Conservation (phyloP, 1,140 invertebrate genomes). For the Anagrus nilaparvatae region DNA sequence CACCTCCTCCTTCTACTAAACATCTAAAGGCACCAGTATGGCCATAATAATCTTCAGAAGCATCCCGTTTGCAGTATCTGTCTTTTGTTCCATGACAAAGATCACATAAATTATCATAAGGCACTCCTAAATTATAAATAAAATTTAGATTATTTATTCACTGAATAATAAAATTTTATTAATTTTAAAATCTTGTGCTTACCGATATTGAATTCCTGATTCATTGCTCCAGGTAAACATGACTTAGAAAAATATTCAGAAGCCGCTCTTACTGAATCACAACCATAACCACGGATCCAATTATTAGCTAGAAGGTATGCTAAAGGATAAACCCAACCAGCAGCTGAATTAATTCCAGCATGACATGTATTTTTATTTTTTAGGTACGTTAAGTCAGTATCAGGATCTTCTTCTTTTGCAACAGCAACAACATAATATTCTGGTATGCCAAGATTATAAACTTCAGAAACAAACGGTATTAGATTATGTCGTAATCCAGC, state of each 20-base stretch:
- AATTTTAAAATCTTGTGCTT: slow-evolving; percentile 6
- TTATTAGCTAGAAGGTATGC: slow-evolving; percentile 88
- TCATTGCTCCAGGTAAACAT: slow-evolving; percentile 82
- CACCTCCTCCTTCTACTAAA: slow-evolving; percentile 86
- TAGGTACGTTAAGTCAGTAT: slow-evolving; percentile 79
- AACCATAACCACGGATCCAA: slow-evolving; percentile 86
- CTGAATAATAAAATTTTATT: neutral
- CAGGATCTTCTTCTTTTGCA: slow-evolving; percentile 75
- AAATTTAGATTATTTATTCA: neutral
- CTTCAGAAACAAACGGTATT: slow-evolving; percentile 81
- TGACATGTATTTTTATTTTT: slow-evolving; percentile 85
- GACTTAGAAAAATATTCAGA: slow-evolving; percentile 88
- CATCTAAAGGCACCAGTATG: slow-evolving; percentile 45
- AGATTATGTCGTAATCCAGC: slow-evolving; percentile 71
- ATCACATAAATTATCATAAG: slow-evolving; percentile 88
- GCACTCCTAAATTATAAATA: slow-evolving; percentile 41
- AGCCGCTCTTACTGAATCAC: slow-evolving; percentile 78
- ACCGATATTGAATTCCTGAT: slow-evolving; percentile 67
- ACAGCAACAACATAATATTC: slow-evolving; percentile 94
- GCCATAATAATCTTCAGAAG: slow-evolving; percentile 81
- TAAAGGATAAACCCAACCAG: slow-evolving; percentile 92
- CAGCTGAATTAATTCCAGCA: slow-evolving; percentile 81
- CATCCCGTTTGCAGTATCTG: slow-evolving; percentile 71
- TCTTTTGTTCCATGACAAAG: slow-evolving; percentile 81
- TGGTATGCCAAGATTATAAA: slow-evolving; percentile 74